phyloP scores from a whole-genome alignment of 92 coral and sea anemone genomes.

The Epizoanthus fatuus region DNA sequence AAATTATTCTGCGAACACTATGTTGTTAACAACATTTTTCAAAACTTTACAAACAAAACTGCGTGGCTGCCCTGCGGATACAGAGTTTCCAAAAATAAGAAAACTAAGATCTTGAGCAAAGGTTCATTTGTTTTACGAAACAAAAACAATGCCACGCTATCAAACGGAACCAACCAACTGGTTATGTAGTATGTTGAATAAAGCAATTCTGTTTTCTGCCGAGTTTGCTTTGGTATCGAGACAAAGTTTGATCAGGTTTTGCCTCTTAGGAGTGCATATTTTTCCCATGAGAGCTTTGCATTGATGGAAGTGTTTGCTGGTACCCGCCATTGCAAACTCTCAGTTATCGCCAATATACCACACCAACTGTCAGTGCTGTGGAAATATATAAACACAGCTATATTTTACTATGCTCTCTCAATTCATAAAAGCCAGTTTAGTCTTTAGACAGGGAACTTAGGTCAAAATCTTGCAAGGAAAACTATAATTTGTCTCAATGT shows the following conservation, averaged over 20 bases:
- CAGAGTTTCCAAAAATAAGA: background rate
- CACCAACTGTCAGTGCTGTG: conserved; percentile 5
- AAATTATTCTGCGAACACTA: conserved; percentile 42
- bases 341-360: conserved; percentile 12
- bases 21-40: conserved; percentile 34
- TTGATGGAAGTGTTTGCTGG: conserved; percentile 19
- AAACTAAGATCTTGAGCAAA: background rate
- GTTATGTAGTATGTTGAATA: background rate
- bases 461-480: conserved; percentile 9
- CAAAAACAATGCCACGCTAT: conserved; percentile 32
- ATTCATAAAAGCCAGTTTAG: conserved; percentile 14
- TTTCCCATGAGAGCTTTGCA: conserved; percentile 24
- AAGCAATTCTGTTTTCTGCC: background rate
- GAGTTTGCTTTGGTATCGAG: background rate
- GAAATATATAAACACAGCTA: conserved; percentile 32
- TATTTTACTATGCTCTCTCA: conserved; percentile 15
- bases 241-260: background rate
- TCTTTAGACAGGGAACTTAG: background rate
- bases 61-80: conserved; percentile 1
- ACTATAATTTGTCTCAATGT: conserved; percentile 3
- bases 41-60: conserved; percentile 6
- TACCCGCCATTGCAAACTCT: conserved; percentile 24
- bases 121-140: conserved; percentile 11
- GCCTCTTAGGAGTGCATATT: conserved; percentile 8
- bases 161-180: background rate